Percentiles rank a stretch among this genome's conserved stretches.
Conservation (phyloP, 2,797 vertebrate species). For the Hybognathus amarus region DNA sequence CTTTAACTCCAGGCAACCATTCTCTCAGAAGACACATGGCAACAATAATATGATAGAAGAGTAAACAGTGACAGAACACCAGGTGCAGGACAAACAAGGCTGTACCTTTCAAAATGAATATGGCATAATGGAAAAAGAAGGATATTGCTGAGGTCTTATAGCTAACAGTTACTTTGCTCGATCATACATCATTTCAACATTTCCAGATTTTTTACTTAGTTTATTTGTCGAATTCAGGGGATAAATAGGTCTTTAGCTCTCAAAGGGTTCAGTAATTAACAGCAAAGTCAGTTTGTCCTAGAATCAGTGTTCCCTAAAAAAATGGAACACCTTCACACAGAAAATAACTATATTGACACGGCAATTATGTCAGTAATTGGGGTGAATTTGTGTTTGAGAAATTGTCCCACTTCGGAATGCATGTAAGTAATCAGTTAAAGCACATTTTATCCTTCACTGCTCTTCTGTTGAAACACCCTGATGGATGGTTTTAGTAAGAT, state of each 20-base stretch:
- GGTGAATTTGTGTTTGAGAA: conserved; percentile 17
- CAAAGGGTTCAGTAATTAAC: not conserved
- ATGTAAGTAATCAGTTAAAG: conserved; percentile 34
- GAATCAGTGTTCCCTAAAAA: not conserved
- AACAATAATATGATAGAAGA: conserved; percentile 31
- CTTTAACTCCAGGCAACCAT: conserved; percentile 13
- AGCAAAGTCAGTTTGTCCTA: conserved; percentile 8
- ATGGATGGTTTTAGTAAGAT: conserved; percentile 22
- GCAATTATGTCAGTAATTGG: conserved; percentile 1
- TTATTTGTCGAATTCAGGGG: not conserved
- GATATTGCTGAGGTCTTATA: not conserved
- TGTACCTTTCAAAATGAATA: conserved; percentile 1
- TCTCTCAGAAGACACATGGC: conserved; percentile 33
- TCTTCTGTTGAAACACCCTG: conserved; percentile 1
- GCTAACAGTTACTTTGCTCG: not conserved
- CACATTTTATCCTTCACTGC: conserved; percentile 14
- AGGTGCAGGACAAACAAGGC: conserved; percentile 18
- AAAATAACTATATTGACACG: conserved; percentile 10
- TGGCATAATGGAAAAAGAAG: not conserved
- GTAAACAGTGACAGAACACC: conserved; percentile 35
- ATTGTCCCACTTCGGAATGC: not conserved
- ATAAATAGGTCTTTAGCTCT: not conserved
- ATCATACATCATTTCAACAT: conserved; percentile 5
- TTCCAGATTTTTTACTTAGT: not conserved
- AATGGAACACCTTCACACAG: not conserved